These are phyloP conservation scores for Hydropsyche tenuis DNA, from an alignment of 1,140 invertebrate species.

Conservation along the genomic window DNA sequence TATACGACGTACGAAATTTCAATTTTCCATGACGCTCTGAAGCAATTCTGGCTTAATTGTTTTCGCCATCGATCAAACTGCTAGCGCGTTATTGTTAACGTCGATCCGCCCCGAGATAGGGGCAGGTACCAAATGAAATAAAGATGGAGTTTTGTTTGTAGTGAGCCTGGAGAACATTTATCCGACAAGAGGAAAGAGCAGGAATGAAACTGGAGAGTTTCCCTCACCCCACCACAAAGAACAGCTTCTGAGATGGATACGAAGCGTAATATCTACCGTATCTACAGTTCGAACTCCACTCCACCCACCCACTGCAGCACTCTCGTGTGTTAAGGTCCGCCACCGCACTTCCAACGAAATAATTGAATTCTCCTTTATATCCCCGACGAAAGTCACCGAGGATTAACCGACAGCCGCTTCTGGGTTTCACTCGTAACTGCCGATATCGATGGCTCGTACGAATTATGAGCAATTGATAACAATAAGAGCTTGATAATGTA, in stretches of 20 bases:
- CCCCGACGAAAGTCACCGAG: not conserved
- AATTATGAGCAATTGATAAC: no score
- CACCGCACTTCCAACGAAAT: not conserved
- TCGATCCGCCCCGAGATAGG: not conserved
- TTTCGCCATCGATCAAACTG: constrained; percentile 8
- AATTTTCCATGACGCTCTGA: no score
- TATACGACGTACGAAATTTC: no score
- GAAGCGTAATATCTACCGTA: no score
- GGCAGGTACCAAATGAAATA: constrained; percentile 4
- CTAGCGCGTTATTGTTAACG: not conserved
- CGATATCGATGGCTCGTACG: no score
- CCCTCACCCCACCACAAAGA: not conserved
- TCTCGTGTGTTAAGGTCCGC: not conserved
- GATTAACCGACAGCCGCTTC: not conserved
- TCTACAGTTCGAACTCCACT: not conserved
- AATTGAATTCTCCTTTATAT: constrained; percentile 16
- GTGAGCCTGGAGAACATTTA: constrained; percentile 16
- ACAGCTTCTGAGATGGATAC: no score
- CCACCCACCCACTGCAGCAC: not conserved
- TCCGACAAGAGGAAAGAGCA: not conserved
- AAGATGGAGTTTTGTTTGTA: constrained; percentile 6
- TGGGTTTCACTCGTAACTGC: no score
- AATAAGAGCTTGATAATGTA: no score
- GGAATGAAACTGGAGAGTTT: constrained; percentile 11
- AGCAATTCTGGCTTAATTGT: not conserved